Percentiles rank a stretch among this genome's conserved stretches.
Evolutionary conservation across 2,113 vertebrate genomes (phyloP).

Genomic region (Malaclemys terrapin): DNA sequence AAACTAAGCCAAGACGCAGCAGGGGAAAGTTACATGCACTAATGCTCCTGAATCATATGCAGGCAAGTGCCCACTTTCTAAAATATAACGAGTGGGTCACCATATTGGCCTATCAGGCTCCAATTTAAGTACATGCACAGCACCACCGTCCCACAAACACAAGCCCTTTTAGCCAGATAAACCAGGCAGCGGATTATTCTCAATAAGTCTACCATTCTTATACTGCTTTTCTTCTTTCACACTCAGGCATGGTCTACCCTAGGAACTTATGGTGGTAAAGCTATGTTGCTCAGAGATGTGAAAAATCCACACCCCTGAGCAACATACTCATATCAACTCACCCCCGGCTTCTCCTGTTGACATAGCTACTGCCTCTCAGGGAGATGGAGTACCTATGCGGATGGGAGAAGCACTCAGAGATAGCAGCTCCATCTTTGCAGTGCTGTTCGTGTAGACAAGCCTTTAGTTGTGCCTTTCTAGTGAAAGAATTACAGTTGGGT

Average conservation of each 20-base stretch:
- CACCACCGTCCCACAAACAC: not conserved
- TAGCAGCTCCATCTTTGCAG: not conserved
- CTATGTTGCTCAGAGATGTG: not conserved
- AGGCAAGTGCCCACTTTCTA: not conserved
- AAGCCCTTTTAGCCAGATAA: not conserved
- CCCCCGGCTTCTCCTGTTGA: no score
- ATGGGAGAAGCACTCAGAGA: not conserved
- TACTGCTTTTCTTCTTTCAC: not conserved
- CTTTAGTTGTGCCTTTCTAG: not conserved
- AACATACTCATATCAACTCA: not conserved
- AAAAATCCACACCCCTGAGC: not conserved
- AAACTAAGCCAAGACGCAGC: not conserved
- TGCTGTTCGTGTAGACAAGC: not conserved
- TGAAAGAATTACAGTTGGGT: not conserved
- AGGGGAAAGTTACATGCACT: not conserved
- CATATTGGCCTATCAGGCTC: not conserved
- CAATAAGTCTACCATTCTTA: not conserved
- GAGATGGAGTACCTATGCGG: no score
- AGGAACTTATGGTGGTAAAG: not conserved
- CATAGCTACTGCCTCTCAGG: no score
- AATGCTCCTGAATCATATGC: not conserved
- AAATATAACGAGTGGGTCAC: not conserved
- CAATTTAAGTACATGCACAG: fast-evolving
- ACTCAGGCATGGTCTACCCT: not conserved
- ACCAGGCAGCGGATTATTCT: not conserved